Percentiles rank a stretch among this genome's conserved stretches.
Evolutionary conservation across 2,797 vertebrate genomes (phyloP).

Genomic region (Miichthys miiuy): DNA sequence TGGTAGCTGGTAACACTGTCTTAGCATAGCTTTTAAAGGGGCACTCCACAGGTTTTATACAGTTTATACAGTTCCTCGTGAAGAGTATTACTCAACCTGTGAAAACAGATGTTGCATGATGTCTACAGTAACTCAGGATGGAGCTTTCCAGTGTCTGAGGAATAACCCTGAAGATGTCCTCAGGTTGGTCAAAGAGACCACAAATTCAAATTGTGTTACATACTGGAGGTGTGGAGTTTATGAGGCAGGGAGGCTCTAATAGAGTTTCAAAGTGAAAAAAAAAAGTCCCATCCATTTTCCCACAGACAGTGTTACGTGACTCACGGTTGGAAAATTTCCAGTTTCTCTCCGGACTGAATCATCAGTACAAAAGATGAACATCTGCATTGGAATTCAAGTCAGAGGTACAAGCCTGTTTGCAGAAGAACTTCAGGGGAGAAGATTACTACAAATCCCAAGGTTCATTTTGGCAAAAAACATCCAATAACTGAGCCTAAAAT

Average conservation of each 20-base stretch:
- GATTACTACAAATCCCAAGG: not conserved
- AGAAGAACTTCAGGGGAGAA: not conserved
- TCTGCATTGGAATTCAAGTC: not conserved
- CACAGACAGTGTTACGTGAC: slow-evolving; percentile 1
- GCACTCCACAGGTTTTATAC: not conserved
- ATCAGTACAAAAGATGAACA: not conserved
- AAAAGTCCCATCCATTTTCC: slow-evolving; percentile 2
- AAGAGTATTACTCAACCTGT: not conserved
- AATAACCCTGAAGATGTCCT: not conserved
- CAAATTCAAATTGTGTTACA: not conserved
- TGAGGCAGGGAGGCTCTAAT: not conserved
- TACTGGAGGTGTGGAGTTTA: not conserved
- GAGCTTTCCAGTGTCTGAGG: not conserved
- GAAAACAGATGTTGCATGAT: not conserved
- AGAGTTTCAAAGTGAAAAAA: not conserved
- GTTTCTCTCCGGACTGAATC: not conserved
- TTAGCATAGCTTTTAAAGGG: not conserved
- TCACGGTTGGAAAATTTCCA: slow-evolving; percentile 5
- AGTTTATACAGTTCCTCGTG: not conserved
- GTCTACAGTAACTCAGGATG: not conserved
- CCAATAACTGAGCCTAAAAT: not conserved
- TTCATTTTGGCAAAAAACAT: not conserved
- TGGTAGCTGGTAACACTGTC: too few relatives aligned
- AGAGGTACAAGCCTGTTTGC: not conserved
- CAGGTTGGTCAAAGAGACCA: not conserved